Base-by-base conservation (phyloP, 2,888 invertebrate genomes). In the Plagiodera versicolora region DNA sequence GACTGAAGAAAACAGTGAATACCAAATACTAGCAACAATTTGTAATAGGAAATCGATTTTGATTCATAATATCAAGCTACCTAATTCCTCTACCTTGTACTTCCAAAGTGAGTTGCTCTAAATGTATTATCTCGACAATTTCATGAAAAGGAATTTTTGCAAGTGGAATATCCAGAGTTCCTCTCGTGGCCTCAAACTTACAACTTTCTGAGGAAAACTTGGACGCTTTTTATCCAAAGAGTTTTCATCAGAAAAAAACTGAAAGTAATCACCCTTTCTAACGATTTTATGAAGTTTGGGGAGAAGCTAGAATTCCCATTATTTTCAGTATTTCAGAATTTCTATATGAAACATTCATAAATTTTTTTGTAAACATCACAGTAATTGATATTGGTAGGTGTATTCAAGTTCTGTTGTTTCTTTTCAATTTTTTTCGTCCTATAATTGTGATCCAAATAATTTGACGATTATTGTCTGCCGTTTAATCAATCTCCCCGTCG, bases 61-160 rank as follows among this genome's bases (percentile, higher is more conserved):
- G 14, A 39, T 39, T 14, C 14, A 14, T 39, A 39, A 3, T 14
- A 39, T n/a, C 39, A n/a, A 14, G 14, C n/a, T 11, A 39, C 39
- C 14, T 14, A 39, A 39, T 14, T 14, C 11, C 39, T 39, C 14
- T 14, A 39, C 11, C n/a, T 8, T 14, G 14, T 39, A 14, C 14
- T 39, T 14, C 14, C 39, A 39, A 55, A 60, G 51, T 55, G 55
- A 60, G 59, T 51, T 50, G 54, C 50, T n/a, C n/a, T 60, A 60
- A 60, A 60, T 60, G 51, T 55, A 60, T 60, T 60, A 55, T 55
- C 60, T 17, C 5, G 51, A 55, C 49, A 55, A 55, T 55, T 59
- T 55, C 14, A 14, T n/a, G 39, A 30, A 55, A 18, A 44, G 32
- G 49, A 55, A 60, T 50, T 60, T 60, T 51, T 50, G 30, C 50